Conservation (phyloP, 1,140 invertebrate genomes). For the Chionoecetes opilio region DNA sequence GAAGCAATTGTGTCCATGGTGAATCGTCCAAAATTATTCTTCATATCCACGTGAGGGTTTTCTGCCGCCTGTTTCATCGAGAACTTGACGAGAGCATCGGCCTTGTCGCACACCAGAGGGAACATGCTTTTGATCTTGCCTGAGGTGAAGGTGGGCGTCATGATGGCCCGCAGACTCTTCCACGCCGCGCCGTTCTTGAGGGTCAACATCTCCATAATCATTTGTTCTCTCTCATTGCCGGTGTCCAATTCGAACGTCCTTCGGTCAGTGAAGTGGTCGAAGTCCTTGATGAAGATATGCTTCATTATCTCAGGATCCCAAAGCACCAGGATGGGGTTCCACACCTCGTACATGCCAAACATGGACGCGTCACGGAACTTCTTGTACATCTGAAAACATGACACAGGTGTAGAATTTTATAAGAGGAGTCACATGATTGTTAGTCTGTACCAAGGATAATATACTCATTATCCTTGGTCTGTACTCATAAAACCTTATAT, state of each 20-base stretch:
- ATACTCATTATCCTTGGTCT: background rate
- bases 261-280: slow-evolving; percentile 87
- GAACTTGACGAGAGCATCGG: slow-evolving; percentile 56
- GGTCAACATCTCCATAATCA: slow-evolving; percentile 70
- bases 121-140: slow-evolving; percentile 79
- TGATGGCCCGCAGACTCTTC: slow-evolving; percentile 72
- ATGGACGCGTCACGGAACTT: slow-evolving; percentile 78
- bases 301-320: slow-evolving; percentile 87
- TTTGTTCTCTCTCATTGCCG: background rate
- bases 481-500: background rate
- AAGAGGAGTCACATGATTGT: no score
- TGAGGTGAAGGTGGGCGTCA: slow-evolving; percentile 80
- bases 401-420: no score
- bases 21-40: slow-evolving; percentile 82
- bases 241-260: slow-evolving; percentile 25
- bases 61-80: slow-evolving; percentile 47
- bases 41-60: slow-evolving; percentile 68
- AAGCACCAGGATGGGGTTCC: slow-evolving; percentile 85
- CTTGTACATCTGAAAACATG: slow-evolving; percentile 45
- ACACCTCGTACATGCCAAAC: slow-evolving; percentile 84
- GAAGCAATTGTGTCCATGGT: slow-evolving; percentile 85
- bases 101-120: slow-evolving; percentile 53
- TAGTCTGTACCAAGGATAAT: no score
- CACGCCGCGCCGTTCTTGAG: slow-evolving; percentile 72
- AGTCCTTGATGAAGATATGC: slow-evolving; percentile 87